These are phyloP conservation scores for Promerops cafer DNA, from an alignment of 2,113 vertebrate genomes.

Conservation along the genomic window DNA sequence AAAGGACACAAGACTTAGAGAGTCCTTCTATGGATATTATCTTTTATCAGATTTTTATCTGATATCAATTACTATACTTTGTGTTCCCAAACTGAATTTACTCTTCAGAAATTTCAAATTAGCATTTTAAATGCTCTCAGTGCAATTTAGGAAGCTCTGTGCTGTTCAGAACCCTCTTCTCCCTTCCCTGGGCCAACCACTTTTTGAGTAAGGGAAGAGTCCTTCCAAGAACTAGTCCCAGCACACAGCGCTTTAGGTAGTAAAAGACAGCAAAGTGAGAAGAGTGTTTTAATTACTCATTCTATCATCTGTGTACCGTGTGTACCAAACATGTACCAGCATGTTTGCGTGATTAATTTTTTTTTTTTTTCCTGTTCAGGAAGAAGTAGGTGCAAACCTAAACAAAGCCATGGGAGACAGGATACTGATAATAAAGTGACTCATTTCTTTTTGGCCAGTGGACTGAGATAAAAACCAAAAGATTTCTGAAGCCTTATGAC, in stretches of 20 bases:
- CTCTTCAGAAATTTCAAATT: neutral
- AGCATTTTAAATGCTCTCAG: neutral
- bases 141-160: neutral
- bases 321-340: neutral
- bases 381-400: neutral
- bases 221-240: neutral
- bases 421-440: neutral
- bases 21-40: neutral
- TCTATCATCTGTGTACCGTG: neutral
- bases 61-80: neutral
- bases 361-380: neutral
- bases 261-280: neutral
- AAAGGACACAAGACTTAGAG: neutral
- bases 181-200: neutral
- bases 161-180: neutral
- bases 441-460: constrained; percentile 2
- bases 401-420: neutral
- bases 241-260: neutral
- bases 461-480: constrained; percentile 1
- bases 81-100: neutral
- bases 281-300: neutral
- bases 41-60: neutral
- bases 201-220: neutral
- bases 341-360: neutral
- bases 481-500: neutral